Percentiles rank a stretch among this genome's conserved stretches.
Evolutionary conservation across 1,140 invertebrate genomes (phyloP).

Genomic region (Nephotettix cincticeps): DNA sequence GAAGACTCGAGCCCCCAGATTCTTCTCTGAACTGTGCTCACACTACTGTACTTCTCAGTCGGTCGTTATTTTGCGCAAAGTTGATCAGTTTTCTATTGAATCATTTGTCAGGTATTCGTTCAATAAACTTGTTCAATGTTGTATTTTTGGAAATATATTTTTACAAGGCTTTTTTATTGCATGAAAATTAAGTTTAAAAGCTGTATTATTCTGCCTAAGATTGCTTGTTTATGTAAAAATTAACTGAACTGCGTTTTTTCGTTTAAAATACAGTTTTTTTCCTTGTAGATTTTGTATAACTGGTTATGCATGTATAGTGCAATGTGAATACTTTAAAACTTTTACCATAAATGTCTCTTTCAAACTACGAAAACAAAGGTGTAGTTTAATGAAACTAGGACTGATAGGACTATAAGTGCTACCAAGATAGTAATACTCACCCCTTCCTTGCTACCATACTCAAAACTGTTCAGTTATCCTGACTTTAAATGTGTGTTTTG

Average conservation of each 20-base stretch:
- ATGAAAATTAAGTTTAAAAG: neutral
- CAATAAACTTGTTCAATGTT: neutral
- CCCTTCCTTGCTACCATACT: too few species aligned
- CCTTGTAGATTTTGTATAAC: neutral
- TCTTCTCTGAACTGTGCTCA: slow-evolving; percentile 42
- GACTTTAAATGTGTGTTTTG: too few species aligned
- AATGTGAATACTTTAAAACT: too few species aligned
- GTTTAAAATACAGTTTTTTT: neutral
- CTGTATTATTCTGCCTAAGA: neutral
- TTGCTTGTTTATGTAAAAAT: neutral
- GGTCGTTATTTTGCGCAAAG: slow-evolving; percentile 44
- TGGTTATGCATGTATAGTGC: too few species aligned
- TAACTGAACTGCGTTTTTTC: neutral
- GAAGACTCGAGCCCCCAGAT: slow-evolving; percentile 47
- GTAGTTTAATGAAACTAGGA: too few species aligned
- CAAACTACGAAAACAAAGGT: too few species aligned
- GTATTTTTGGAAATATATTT: neutral
- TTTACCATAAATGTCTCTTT: too few species aligned
- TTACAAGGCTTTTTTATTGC: neutral
- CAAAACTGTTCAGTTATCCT: too few species aligned
- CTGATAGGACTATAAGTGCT: too few species aligned
- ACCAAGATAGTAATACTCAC: too few species aligned
- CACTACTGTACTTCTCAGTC: slow-evolving; percentile 42
- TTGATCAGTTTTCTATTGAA: slow-evolving; percentile 41
- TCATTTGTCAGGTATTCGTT: slow-evolving; percentile 46